A percentile compares a stretch with the other conserved stretches of the same genome.
phyloP scores from a whole-genome alignment of 2,888 invertebrate genomes.

The Phytoseiulus persimilis region DNA sequence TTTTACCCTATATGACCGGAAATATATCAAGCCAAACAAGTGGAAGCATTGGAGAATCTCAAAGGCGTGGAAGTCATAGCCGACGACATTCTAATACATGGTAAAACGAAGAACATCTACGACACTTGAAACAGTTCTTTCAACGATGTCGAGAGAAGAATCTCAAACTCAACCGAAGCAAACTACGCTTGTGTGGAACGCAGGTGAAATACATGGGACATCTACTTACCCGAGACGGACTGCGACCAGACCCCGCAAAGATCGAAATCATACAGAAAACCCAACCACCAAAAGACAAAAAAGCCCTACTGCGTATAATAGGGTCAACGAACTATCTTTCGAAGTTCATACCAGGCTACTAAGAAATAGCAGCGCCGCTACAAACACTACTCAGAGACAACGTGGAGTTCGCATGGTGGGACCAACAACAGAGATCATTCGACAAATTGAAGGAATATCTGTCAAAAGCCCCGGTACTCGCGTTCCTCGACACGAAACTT shows the following conservation, averaged over 20 bases:
- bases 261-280: constrained; percentile 39
- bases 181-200: constrained; percentile 30
- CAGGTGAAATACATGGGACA: constrained; percentile 42
- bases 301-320: constrained; percentile 41
- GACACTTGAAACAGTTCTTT: neutral
- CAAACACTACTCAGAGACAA: constrained; percentile 31
- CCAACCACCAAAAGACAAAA: constrained; percentile 37
- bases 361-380: neutral
- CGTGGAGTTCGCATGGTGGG: constrained; percentile 28
- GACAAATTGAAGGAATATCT: constrained; percentile 37
- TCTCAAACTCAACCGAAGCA: constrained; percentile 39
- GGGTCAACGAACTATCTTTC: constrained; percentile 41
- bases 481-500: constrained; percentile 39
- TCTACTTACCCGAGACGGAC: constrained; percentile 38
- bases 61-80: neutral
- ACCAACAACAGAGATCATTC: constrained; percentile 32
- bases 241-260: constrained; percentile 41
- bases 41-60: constrained; percentile 40
- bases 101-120: constrained; percentile 35
- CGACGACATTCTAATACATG: neutral
- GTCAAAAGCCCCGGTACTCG: constrained; percentile 38
- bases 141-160: constrained; percentile 19
- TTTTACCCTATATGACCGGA: constrained; percentile 40
- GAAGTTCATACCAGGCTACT: constrained; percentile 40
- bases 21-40: constrained; percentile 39